These are phyloP conservation scores for Mylabris sibirica DNA, from an alignment of 2,888 invertebrate species.

Conservation along the genomic window DNA sequence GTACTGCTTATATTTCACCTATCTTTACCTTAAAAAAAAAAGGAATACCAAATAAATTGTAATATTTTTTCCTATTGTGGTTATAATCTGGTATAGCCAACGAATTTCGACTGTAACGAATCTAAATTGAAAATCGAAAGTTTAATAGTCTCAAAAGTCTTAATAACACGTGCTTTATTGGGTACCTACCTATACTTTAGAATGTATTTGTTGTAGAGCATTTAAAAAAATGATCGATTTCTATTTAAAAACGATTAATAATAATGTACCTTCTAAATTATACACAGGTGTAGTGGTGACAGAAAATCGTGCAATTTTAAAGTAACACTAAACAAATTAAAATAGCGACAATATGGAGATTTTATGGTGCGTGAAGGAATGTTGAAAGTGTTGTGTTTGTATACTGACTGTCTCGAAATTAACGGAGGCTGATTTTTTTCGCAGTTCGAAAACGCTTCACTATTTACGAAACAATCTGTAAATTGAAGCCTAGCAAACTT, in stretches of 20 bases:
- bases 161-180: slow-evolving; percentile 29
- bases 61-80: background rate
- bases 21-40: slow-evolving; percentile 9
- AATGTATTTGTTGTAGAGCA: slow-evolving; percentile 30
- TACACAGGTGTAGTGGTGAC: background rate
- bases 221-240: slow-evolving; percentile 33
- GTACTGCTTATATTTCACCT: background rate
- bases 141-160: slow-evolving; percentile 33
- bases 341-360: background rate
- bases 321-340: slow-evolving; percentile 31
- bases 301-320: slow-evolving; percentile 26
- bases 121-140: slow-evolving; percentile 26
- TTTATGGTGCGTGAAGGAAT: slow-evolving; percentile 3
- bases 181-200: no score
- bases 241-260: slow-evolving; percentile 37
- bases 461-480: no score
- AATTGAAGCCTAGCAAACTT: no score
- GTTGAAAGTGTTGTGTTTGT: background rate
- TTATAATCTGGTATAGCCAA: slow-evolving; percentile 12
- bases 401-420: background rate
- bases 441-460: background rate
- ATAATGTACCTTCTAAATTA: slow-evolving; percentile 22
- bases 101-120: slow-evolving; percentile 29
- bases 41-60: slow-evolving; percentile 4
- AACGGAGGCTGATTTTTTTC: background rate